These are phyloP conservation scores for Allolobophora icterica DNA, from an alignment of 2,888 invertebrate genomes.

Conservation along the genomic window DNA sequence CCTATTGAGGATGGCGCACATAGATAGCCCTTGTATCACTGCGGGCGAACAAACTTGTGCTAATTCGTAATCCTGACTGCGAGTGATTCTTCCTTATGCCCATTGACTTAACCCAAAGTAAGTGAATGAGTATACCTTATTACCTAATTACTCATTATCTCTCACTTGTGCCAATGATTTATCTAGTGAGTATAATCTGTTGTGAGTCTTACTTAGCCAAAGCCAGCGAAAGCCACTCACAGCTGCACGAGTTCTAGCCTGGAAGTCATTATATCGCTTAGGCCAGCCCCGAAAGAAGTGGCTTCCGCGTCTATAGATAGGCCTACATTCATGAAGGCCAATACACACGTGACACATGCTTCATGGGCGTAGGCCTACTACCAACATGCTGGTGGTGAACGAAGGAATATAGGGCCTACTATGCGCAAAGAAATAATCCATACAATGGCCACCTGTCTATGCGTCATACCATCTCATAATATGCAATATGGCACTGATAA, in stretches of 20 bases:
- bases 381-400: neutral
- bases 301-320: neutral
- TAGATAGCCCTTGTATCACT: neutral
- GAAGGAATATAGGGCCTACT: too few relatives aligned
- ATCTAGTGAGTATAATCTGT: neutral
- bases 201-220: neutral
- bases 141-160: too few relatives aligned
- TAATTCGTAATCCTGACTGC: too few relatives aligned
- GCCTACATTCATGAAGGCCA: neutral
- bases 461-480: neutral
- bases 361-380: neutral
- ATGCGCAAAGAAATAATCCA: too few relatives aligned
- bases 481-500: neutral
- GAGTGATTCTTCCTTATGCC: neutral
- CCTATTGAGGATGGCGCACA: neutral
- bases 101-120: too few relatives aligned
- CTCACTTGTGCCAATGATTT: neutral
- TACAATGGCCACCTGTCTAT: neutral
- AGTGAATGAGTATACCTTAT: too few relatives aligned
- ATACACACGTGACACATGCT: neutral
- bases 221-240: neutral
- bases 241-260: neutral
- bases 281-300: neutral
- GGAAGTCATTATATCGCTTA: neutral
- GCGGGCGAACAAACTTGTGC: neutral